Conservation (phyloP, 1,140 invertebrate species). For the Anthonomus grandis region DNA sequence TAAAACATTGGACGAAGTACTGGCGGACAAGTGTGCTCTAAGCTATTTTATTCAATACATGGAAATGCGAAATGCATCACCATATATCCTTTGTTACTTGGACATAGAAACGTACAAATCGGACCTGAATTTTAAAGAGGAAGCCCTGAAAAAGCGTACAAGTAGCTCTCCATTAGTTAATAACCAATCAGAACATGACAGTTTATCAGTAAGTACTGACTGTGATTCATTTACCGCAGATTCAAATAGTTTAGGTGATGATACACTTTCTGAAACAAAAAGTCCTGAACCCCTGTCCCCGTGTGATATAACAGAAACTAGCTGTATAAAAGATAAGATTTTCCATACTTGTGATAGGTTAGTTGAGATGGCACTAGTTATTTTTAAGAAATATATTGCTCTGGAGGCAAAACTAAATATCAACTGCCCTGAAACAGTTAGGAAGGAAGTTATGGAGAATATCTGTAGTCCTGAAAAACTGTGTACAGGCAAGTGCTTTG, state of each 20-base stretch:
- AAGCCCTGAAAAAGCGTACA: constrained; percentile 14
- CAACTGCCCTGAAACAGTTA: constrained; percentile 49
- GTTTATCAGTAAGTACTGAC: constrained; percentile 48
- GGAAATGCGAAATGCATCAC: constrained; percentile 56
- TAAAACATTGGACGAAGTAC: constrained; percentile 62
- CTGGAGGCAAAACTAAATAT: constrained; percentile 51
- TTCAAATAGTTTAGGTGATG: constrained; percentile 42
- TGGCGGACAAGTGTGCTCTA: constrained; percentile 66
- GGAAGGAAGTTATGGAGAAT: constrained; percentile 49
- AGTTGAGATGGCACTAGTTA: constrained; percentile 52
- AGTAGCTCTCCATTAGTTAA: constrained; percentile 21
- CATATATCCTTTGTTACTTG: constrained; percentile 68
- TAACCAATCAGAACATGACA: constrained; percentile 42
- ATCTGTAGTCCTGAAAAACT: constrained; percentile 49
- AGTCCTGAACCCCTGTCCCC: constrained; percentile 21
- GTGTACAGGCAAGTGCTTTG: constrained; percentile 54
- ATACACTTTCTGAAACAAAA: constrained; percentile 27
- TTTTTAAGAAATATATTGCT: constrained; percentile 56
- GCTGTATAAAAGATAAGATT: constrained; percentile 12
- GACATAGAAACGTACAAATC: constrained; percentile 66
- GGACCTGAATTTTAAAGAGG: constrained; percentile 11
- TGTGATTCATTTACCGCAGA: constrained; percentile 46
- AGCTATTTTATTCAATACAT: constrained; percentile 72
- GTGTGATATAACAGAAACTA: constrained; percentile 12
- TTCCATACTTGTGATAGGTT: constrained; percentile 36